These are phyloP conservation scores for Athalia cordata DNA, from an alignment of 2,888 invertebrate species.

Conservation along the genomic window DNA sequence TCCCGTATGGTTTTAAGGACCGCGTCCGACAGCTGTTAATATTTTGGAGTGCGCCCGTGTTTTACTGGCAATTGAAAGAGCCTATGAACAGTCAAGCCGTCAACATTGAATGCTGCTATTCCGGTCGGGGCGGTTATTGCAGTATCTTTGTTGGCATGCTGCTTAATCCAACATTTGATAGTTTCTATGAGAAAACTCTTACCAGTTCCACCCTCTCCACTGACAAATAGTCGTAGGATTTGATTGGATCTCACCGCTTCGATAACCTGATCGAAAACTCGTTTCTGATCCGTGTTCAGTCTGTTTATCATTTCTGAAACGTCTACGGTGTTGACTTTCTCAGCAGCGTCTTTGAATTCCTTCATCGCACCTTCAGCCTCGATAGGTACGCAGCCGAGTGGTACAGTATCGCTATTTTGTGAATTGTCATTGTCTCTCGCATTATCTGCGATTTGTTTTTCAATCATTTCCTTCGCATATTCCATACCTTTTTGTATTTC, in stretches of 20 bases:
- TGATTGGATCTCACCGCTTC: conserved; percentile 46
- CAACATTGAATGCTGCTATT: conserved; percentile 64
- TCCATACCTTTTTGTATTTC: conserved; percentile 47
- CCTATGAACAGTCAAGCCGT: no score
- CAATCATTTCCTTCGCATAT: conserved; percentile 38
- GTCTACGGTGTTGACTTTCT: conserved; percentile 41
- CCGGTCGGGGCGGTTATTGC: conserved; percentile 62
- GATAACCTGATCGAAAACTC: conserved; percentile 50
- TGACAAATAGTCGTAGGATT: conserved; percentile 53
- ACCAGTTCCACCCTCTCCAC: conserved; percentile 61
- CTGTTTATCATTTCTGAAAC: conserved; percentile 45
- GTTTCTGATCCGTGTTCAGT: conserved; percentile 48
- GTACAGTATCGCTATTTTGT: conserved; percentile 32
- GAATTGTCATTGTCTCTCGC: background rate
- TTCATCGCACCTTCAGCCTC: conserved; percentile 50
- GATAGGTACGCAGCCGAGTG: conserved; percentile 46
- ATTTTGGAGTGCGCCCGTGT: no score
- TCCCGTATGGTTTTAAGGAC: conserved; percentile 55
- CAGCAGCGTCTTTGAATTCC: conserved; percentile 45
- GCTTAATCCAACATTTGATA: conserved; percentile 54
- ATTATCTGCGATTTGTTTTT: conserved; percentile 38
- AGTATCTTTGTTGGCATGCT: conserved; percentile 56
- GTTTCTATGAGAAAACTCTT: conserved; percentile 59
- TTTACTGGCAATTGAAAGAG: no score
- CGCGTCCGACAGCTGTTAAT: conserved; percentile 44